Evolutionary conservation across 2,113 vertebrate species (phyloP).

Genomic region (Dolichotis patagonum): DNA sequence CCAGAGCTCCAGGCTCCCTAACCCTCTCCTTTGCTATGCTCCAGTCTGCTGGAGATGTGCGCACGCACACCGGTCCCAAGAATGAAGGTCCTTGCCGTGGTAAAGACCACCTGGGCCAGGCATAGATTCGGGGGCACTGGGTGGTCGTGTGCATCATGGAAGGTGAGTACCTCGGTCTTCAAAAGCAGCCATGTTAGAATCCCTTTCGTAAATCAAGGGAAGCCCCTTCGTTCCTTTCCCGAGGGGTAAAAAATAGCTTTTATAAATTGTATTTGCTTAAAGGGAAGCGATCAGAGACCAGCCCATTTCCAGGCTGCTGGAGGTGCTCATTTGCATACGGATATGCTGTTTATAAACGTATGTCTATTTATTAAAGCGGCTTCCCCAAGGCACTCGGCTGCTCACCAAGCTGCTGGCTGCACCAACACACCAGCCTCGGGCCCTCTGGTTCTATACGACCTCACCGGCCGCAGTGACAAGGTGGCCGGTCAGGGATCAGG

Average conservation of each 20-base stretch:
- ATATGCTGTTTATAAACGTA: slow-evolving; percentile 59
- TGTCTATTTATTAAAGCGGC: slow-evolving; percentile 63
- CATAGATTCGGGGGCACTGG: not conserved
- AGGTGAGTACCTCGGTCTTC: not conserved
- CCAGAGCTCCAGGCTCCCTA: not conserved
- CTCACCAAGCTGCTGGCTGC: not conserved
- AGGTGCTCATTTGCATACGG: slow-evolving; percentile 68
- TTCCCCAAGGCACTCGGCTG: slow-evolving; percentile 63
- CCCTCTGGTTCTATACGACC: not conserved
- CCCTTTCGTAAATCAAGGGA: slow-evolving; percentile 20
- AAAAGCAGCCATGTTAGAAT: not conserved
- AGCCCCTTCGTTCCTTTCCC: not conserved
- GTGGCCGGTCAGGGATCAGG: no score
- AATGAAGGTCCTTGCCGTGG: not conserved
- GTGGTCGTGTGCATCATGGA: not conserved
- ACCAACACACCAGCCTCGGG: no score
- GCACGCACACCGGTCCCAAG: not conserved
- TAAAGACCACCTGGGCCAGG: not conserved
- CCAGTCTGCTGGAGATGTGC: not conserved
- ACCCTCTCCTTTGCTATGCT: not conserved
- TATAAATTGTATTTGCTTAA: slow-evolving; percentile 55
- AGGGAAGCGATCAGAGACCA: slow-evolving; percentile 53
- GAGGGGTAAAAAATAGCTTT: not conserved
- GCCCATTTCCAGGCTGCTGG: slow-evolving; percentile 24
- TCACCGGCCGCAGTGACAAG: not conserved